Percentiles rank a stretch among this genome's conserved stretches.
These are phyloP conservation scores for Dipus sagitta DNA, from an alignment of 2,797 vertebrate genomes.

Conservation along the genomic window DNA sequence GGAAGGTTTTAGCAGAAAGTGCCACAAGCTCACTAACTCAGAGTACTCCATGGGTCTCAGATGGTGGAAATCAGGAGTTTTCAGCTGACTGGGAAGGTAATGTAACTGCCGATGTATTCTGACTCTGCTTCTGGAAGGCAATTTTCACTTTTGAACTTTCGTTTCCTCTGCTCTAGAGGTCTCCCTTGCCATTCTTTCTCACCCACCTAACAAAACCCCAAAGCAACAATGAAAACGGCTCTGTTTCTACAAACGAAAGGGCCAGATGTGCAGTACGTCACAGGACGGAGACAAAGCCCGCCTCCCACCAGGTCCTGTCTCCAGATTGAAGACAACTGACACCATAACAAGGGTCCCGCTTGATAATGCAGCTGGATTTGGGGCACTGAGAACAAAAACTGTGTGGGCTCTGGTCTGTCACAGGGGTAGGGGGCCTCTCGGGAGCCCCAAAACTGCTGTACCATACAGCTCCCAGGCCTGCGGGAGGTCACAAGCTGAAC, in stretches of 20 bases:
- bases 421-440: accelerated
- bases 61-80: accelerated
- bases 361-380: neutral
- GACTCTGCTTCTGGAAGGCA: neutral
- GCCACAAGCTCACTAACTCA: neutral
- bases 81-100: neutral
- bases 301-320: accelerated
- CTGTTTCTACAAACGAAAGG: neutral
- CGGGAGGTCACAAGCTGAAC: neutral
- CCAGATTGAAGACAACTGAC: accelerated
- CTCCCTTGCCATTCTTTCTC: neutral
- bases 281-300: accelerated
- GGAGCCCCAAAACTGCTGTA: accelerated
- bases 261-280: accelerated
- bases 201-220: neutral
- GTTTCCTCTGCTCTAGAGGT: neutral
- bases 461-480: neutral
- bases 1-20: neutral
- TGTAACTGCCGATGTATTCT: accelerated
- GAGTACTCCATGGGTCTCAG: neutral
- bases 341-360: neutral
- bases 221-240: neutral
- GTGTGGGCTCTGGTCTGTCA: neutral
- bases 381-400: constrained; percentile 6
- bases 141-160: accelerated